Base-by-base conservation (phyloP, 2,888 invertebrate species). In the Ryuthela nishihirai region DNA sequence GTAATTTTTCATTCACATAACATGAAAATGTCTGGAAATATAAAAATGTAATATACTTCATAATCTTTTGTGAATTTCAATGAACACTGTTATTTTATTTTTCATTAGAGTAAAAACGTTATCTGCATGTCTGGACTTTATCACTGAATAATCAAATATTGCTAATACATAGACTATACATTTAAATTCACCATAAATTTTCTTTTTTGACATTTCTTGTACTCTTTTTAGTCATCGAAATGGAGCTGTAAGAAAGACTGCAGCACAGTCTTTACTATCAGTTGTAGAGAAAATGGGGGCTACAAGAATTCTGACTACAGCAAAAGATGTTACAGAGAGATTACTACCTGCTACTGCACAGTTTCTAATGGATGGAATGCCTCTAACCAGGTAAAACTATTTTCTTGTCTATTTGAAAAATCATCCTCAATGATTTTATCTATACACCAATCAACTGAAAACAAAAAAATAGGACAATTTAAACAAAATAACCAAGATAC, bases 311-410 rank as follows among this genome's bases (percentile, higher is more conserved):
- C 83, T 89, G 69, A 80, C 82, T 44, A 79, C 89, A 71, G 82
- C 85, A 0, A 79, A 83, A 43, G 94, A 95, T 58, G 80, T 84
- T 32, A 82, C 88, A 41, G 87, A 90, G 69, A 83, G 85, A 68
- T 78, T 95, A 53, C 77, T 97, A 49, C 79, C 85, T 25, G 83
- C 87, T 0, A 85, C 87, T 1, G 89, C 92, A 0, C 87, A 87
- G 71, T 81, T 93, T 62, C 76, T 92, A 6, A 84, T 83, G 23
- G 95, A 97, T 73, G 89, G 90, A 18, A 87, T 85, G 72, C 81
- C 89, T 23, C 91, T 93, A 65, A 86, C 92, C 0, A 83, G 93
- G 83, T 83, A 38, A 9, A 17, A 7, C 9, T 43, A 34, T 15
- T 34, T 15, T 25, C 6, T 34, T 15, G 43, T 38, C 36, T 34